Evolutionary conservation across 2,797 vertebrate genomes (phyloP).

Genomic region (Fundulus diaphanus): DNA sequence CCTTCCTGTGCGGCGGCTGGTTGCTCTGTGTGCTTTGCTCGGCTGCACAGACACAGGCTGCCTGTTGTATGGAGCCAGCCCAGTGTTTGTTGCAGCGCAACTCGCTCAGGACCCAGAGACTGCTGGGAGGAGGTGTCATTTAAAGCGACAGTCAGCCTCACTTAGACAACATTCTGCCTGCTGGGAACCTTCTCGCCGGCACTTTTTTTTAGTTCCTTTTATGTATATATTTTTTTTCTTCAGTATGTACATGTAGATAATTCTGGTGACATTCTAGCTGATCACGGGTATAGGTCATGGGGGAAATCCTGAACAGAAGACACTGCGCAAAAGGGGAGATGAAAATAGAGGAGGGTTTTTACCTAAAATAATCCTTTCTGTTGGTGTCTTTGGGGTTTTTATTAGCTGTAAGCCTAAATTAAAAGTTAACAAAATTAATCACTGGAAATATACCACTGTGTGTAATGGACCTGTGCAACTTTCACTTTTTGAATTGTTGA

Average conservation of each 20-base stretch:
- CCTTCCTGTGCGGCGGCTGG: constrained; percentile 32
- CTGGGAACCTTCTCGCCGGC: background rate
- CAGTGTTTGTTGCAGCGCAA: constrained; percentile 62
- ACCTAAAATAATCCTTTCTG: background rate
- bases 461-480: background rate
- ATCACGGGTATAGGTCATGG: background rate
- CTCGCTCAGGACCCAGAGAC: constrained; percentile 55
- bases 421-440: background rate
- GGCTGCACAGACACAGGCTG: constrained; percentile 22
- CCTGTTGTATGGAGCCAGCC: constrained; percentile 40
- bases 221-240: background rate
- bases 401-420: background rate
- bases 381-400: background rate
- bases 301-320: background rate
- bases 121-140: constrained; percentile 70
- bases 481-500: background rate
- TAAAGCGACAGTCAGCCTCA: constrained; percentile 80
- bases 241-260: background rate
- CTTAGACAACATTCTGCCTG: background rate
- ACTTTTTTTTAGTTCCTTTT: background rate
- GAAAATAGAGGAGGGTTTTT: too few species aligned
- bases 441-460: background rate
- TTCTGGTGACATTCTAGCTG: background rate
- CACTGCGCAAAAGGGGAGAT: background rate
- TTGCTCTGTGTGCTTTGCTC: constrained; percentile 11